phyloP scores from a whole-genome alignment of 1,140 invertebrate genomes.

The Tribolium castaneum region DNA sequence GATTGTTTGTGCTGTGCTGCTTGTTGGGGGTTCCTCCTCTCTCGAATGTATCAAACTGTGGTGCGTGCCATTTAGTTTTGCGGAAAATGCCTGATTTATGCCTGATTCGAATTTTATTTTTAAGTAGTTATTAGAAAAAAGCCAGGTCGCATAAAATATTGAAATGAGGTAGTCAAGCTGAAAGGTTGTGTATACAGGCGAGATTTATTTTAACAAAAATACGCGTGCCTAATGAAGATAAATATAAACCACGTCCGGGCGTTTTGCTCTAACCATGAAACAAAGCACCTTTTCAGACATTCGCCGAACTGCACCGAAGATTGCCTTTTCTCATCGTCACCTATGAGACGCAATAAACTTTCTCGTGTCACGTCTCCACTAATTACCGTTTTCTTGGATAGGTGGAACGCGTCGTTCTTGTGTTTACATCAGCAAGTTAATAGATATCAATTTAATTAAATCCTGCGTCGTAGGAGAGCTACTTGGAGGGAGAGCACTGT shows the following conservation, averaged over 20 bases:
- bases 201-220: slow-evolving; percentile 35
- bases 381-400: slow-evolving; percentile 2
- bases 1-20: slow-evolving; percentile 56
- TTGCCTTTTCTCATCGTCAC: background rate
- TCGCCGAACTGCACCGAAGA: background rate
- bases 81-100: slow-evolving; percentile 19
- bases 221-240: slow-evolving; percentile 29
- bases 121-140: background rate
- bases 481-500: slow-evolving; percentile 32
- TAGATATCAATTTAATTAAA: slow-evolving; percentile 56
- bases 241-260: slow-evolving; percentile 24
- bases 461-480: slow-evolving; percentile 36
- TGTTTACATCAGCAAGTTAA: slow-evolving; percentile 53
- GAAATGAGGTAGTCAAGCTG: slow-evolving; percentile 27
- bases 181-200: slow-evolving; percentile 21
- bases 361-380: background rate
- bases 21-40: slow-evolving; percentile 45
- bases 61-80: slow-evolving; percentile 33
- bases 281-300: slow-evolving; percentile 10
- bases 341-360: background rate
- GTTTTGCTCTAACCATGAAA: slow-evolving; percentile 19
- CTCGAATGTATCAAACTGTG: slow-evolving; percentile 39
- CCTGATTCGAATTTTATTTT: no score
- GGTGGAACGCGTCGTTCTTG: background rate
- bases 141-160: slow-evolving; percentile 18